These are phyloP conservation scores for Cacajao melanocephalus DNA, from an alignment of 2,797 vertebrate genomes.

Conservation along the genomic window DNA sequence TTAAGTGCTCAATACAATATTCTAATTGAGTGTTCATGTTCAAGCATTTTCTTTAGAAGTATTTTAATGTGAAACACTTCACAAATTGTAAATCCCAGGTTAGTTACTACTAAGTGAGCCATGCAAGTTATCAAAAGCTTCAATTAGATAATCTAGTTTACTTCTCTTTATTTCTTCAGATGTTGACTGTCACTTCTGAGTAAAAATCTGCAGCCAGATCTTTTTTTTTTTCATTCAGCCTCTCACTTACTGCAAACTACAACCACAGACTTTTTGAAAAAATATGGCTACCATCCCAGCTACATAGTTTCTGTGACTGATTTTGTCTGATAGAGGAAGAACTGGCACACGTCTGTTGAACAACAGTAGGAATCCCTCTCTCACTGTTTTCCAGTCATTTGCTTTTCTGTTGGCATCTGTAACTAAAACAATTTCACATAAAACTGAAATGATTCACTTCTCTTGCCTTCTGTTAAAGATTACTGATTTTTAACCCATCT, in stretches of 20 bases:
- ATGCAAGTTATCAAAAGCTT: background rate
- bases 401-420: background rate
- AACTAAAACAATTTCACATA: background rate
- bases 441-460: background rate
- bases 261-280: background rate
- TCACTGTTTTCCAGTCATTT: background rate
- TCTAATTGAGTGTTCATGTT: background rate
- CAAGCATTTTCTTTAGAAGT: background rate
- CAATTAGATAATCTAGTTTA: slow-evolving; percentile 19
- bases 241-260: slow-evolving; percentile 18
- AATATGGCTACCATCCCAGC: background rate
- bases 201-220: background rate
- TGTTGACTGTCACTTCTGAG: background rate
- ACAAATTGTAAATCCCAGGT: background rate
- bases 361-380: background rate
- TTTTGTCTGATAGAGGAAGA: background rate
- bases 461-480: background rate
- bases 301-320: background rate
- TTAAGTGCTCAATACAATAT: background rate
- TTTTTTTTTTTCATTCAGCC: background rate
- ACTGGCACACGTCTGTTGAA: background rate
- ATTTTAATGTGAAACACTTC: background rate
- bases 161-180: background rate
- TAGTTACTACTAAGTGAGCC: background rate
- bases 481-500: background rate